phyloP scores from a whole-genome alignment of 2,113 vertebrate species.

The Melospiza melodia region DNA sequence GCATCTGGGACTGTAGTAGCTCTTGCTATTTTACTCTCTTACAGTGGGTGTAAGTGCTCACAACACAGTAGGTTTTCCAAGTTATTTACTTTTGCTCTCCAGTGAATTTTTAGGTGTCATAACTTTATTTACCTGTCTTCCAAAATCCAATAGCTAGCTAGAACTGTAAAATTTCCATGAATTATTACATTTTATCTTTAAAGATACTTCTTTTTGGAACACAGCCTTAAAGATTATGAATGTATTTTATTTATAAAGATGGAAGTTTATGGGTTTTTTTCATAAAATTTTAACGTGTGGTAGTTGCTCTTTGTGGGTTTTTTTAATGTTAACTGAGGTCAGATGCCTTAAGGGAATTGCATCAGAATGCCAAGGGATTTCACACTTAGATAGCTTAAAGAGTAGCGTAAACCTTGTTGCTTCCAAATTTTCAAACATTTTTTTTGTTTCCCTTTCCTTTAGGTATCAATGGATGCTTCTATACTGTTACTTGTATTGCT shows the following conservation, averaged over 20 bases:
- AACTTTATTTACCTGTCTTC: not conserved
- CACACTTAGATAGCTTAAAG: not conserved
- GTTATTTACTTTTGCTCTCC: not conserved
- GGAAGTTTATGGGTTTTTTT: not conserved
- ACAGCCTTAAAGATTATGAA: not conserved
- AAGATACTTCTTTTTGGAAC: not conserved
- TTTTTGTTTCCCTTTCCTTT: not conserved
- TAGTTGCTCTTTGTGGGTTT: not conserved
- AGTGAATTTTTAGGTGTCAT: not conserved
- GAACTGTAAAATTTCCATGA: not conserved
- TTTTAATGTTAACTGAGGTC: not conserved
- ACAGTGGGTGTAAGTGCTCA: not conserved
- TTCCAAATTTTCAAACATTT: not conserved
- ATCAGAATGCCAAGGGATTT: not conserved
- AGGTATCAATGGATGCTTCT: not conserved
- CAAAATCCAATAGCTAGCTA: not conserved
- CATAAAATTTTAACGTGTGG: not conserved
- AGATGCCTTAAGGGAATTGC: not conserved
- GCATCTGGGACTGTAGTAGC: not conserved
- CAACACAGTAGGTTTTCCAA: not conserved
- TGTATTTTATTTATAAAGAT: not conserved
- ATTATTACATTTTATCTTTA: not conserved
- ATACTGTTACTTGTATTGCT: not conserved
- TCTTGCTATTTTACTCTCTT: not conserved
- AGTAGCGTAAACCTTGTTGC: not conserved